A percentile compares a stretch with the other conserved stretches of the same genome.
These are phyloP conservation scores for Catostomus latipinnis DNA, from an alignment of 2,797 vertebrate species.

Conservation along the genomic window DNA sequence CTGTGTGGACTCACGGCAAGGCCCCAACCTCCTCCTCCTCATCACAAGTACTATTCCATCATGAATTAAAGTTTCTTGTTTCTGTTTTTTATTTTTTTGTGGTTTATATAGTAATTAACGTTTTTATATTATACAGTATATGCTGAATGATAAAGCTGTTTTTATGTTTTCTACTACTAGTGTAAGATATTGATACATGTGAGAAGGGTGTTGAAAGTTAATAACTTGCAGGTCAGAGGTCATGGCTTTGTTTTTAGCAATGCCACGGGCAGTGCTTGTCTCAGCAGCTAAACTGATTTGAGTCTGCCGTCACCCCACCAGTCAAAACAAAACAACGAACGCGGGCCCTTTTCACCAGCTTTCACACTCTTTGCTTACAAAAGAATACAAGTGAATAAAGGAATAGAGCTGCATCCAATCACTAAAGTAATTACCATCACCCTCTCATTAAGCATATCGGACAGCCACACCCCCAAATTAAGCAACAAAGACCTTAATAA, in stretches of 20 bases:
- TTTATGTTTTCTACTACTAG: not conserved
- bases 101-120: too few species aligned
- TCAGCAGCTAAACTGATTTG: constrained; percentile 15
- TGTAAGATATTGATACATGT: not conserved
- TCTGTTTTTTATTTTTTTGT: too few species aligned
- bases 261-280: constrained; percentile 12
- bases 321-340: constrained; percentile 30
- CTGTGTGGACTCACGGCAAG: too few species aligned
- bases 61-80: too few species aligned
- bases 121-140: too few species aligned
- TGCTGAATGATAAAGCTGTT: not conserved
- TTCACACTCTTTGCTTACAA: constrained; percentile 32
- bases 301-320: constrained; percentile 5
- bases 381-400: constrained; percentile 16
- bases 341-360: constrained; percentile 19
- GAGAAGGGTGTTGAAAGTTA: constrained; percentile 1
- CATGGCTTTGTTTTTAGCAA: constrained; percentile 21
- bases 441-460: constrained; percentile 32
- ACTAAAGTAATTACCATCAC: constrained; percentile 23
- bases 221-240: not conserved
- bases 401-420: constrained; percentile 18
- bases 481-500: constrained; percentile 41
- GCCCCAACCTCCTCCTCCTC: too few species aligned
- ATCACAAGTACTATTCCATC: too few species aligned
- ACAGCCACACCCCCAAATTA: constrained; percentile 38